Evolutionary conservation across 2,113 vertebrate genomes (phyloP).

Genomic region (Glaucidium brasilianum): DNA sequence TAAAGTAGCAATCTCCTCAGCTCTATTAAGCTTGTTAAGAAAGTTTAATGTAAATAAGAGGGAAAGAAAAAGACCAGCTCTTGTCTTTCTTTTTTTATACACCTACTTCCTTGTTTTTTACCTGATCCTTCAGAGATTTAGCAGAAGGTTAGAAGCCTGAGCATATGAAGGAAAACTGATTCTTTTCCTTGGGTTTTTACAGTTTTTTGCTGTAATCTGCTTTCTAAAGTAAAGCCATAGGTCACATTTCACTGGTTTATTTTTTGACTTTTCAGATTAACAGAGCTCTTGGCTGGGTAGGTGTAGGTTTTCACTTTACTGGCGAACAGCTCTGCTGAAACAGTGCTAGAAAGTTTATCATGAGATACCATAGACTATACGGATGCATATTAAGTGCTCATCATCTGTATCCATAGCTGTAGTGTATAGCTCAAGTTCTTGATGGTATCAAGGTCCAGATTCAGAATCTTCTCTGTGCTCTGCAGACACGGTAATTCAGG

Average conservation of each 20-base stretch:
- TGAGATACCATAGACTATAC: neutral
- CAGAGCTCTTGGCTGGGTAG: neutral
- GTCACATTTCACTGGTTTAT: neutral
- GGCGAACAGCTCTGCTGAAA: neutral
- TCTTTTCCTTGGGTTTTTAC: neutral
- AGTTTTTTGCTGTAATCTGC: neutral
- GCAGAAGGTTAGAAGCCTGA: neutral
- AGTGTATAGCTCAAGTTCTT: neutral
- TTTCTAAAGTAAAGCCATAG: neutral
- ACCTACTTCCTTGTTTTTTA: neutral
- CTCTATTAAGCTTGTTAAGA: neutral
- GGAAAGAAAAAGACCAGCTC: neutral
- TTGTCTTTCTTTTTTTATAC: neutral
- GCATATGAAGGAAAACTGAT: neutral
- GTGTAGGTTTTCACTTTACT: neutral
- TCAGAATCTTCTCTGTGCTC: neutral
- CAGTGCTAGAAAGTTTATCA: neutral
- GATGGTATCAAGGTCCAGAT: neutral
- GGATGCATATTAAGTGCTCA: neutral
- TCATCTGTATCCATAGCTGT: neutral
- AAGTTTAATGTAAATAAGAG: neutral
- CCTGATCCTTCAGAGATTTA: neutral
- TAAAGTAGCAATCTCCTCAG: neutral
- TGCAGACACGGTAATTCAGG: neutral
- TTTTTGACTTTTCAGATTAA: neutral